Conservation (phyloP, 2,797 vertebrate species). For the Poeciliopsis presidionis region DNA sequence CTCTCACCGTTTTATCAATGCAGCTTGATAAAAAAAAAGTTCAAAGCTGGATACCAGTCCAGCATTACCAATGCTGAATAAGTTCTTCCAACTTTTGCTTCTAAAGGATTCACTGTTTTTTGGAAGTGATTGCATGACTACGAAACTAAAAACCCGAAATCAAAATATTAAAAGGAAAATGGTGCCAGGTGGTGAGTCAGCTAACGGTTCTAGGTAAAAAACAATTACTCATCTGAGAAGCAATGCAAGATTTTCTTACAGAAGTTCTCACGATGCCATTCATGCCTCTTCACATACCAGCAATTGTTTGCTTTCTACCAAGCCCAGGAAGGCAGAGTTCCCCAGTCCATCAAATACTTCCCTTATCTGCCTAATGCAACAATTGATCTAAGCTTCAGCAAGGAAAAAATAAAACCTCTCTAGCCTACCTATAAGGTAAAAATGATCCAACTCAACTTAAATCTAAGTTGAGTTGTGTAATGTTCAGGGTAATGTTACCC, state of each 20-base stretch:
- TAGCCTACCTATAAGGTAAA: background rate
- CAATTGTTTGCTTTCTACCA: slow-evolving; percentile 64
- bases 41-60: no score
- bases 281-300: slow-evolving; percentile 70
- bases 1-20: no score
- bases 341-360: slow-evolving; percentile 41
- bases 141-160: slow-evolving; percentile 4
- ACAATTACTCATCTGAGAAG: slow-evolving; percentile 33
- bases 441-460: background rate
- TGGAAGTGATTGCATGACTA: background rate
- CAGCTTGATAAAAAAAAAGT: no score
- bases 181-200: slow-evolving; percentile 34
- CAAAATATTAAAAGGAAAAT: slow-evolving; percentile 1
- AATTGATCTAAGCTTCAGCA: slow-evolving; percentile 1
- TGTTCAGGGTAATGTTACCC: background rate
- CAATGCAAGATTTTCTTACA: slow-evolving; percentile 6
- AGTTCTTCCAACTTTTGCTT: no score
- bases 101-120: background rate
- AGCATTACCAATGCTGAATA: background rate
- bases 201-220: slow-evolving; percentile 61
- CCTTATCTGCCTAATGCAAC: slow-evolving; percentile 24
- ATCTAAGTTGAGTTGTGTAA: background rate
- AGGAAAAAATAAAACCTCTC: slow-evolving; percentile 17
- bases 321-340: slow-evolving; percentile 48
- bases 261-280: slow-evolving; percentile 73